Evolutionary conservation across 2,797 vertebrate genomes (phyloP).

Genomic region (Melanotaenia trifasciata): DNA sequence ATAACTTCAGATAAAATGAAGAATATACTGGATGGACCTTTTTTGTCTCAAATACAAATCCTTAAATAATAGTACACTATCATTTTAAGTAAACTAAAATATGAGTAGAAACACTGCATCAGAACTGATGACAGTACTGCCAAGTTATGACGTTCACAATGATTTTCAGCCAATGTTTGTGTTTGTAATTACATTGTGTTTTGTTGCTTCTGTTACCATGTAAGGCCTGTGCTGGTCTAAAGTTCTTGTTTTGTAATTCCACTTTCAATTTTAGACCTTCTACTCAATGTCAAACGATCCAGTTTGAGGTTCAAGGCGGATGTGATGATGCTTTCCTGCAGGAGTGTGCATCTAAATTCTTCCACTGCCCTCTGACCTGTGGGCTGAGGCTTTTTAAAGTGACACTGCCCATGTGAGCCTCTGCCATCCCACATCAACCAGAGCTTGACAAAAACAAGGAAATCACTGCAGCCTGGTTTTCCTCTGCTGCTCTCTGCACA

Average conservation of each 20-base stretch:
- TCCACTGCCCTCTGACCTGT: slow-evolving; percentile 45
- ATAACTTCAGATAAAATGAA: background rate
- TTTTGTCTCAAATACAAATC: background rate
- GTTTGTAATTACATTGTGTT: background rate
- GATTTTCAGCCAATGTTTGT: slow-evolving; percentile 11
- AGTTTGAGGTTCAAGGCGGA: slow-evolving; percentile 21
- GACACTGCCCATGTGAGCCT: slow-evolving; percentile 51
- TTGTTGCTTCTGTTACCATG: slow-evolving; percentile 8
- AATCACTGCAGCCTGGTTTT: slow-evolving; percentile 41
- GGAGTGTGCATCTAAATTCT: slow-evolving; percentile 19
- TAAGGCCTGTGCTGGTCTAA: background rate
- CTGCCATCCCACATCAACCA: slow-evolving; percentile 48
- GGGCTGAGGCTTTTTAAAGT: slow-evolving; percentile 42
- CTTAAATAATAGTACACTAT: background rate
- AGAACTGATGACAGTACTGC: background rate
- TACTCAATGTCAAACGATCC: background rate
- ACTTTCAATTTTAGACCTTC: slow-evolving; percentile 18
- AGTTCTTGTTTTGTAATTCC: background rate
- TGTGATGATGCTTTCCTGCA: slow-evolving; percentile 51
- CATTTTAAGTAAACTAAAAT: background rate
- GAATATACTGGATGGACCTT: background rate
- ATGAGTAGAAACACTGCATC: background rate
- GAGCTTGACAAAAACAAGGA: slow-evolving; percentile 70
- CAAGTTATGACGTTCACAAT: background rate
- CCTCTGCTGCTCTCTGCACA: slow-evolving; percentile 16